Conservation (phyloP, 2,888 invertebrate species). For the Psylliodes chrysocephalus region DNA sequence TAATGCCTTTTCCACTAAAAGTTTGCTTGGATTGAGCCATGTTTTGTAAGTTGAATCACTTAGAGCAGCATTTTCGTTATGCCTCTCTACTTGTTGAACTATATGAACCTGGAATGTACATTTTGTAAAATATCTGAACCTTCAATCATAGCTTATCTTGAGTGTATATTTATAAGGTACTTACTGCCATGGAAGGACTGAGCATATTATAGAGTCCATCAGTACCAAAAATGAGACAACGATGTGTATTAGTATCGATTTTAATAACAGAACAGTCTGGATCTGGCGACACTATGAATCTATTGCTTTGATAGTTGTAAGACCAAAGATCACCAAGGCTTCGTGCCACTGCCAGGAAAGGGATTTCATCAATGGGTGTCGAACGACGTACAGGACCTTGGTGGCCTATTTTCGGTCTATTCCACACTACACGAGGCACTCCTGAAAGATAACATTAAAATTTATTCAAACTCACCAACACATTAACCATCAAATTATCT, state of each 20-base stretch:
- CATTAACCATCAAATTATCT: no score
- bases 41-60: slow-evolving; percentile 62
- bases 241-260: slow-evolving; percentile 80
- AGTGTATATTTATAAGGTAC: not conserved
- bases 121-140: not conserved
- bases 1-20: slow-evolving; percentile 83
- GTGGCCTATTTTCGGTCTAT: slow-evolving; percentile 85
- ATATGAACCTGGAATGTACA: slow-evolving; percentile 67
- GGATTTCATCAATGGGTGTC: slow-evolving; percentile 92
- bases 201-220: slow-evolving; percentile 98
- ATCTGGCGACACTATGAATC: slow-evolving; percentile 97
- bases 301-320: slow-evolving; percentile 88
- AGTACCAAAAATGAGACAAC: slow-evolving; percentile 94
- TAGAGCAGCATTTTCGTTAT: slow-evolving; percentile 77
- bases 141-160: no score
- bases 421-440: slow-evolving; percentile 97
- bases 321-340: slow-evolving; percentile 98
- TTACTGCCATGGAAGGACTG: slow-evolving; percentile 79
- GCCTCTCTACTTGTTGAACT: slow-evolving; percentile 83
- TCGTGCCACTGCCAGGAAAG: slow-evolving; percentile 95
- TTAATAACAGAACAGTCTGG: slow-evolving; percentile 91
- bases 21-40: slow-evolving; percentile 93
- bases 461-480: not conserved
- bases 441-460: slow-evolving; percentile 65
- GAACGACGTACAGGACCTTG: slow-evolving; percentile 89